Base-by-base conservation (phyloP, 2,888 invertebrate species). In the Clivina fossor region DNA sequence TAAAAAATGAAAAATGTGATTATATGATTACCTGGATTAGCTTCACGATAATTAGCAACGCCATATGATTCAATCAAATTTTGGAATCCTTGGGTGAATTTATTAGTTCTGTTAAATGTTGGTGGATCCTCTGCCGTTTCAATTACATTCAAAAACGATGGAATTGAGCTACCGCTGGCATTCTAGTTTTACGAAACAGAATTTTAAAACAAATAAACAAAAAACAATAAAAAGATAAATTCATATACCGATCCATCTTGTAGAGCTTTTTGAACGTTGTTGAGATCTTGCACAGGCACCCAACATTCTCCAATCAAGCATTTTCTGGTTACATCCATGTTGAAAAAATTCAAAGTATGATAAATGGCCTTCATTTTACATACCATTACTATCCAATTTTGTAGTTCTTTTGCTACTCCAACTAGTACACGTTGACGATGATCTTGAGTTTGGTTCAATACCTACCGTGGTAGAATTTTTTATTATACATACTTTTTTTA, bases 361-460 rank as follows among this genome's bases (percentile, higher is more conserved):
- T 94, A 96, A 68, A 95, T 93, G 2, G 94, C 93, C 71, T 96
- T 96, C 79, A 92, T 90, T 69, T 91, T 91, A 15, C 86, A 78
- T 9, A 92, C 91, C 70, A 88, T 90, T 41, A 91, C 83, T 74
- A 85, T 84, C 93, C 93, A 94, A 49, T 88, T 88, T 67, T 90
- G 89, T 63, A 94, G 79, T 71, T 93, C 90, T 64, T 90, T 85
- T 1, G 92, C 91, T 1, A 93, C 93, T 61, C 88, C 88, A 0
- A 88, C 82, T 26, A 94, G 76, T 0, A 94, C 90, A 9, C 92
- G 76, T 63, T 90, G 88, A 44, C 92, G 80, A 71, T 94, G 93
- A 67, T 94, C 90, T 69, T 89, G 86, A 0, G 93, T 93, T 77
- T 93, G 91, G 65, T 87, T 87, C 63, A 93, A 71, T 2, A 93